Evolutionary conservation across 2,888 invertebrate species (phyloP).

Genomic region (Epinotia demarniana): DNA sequence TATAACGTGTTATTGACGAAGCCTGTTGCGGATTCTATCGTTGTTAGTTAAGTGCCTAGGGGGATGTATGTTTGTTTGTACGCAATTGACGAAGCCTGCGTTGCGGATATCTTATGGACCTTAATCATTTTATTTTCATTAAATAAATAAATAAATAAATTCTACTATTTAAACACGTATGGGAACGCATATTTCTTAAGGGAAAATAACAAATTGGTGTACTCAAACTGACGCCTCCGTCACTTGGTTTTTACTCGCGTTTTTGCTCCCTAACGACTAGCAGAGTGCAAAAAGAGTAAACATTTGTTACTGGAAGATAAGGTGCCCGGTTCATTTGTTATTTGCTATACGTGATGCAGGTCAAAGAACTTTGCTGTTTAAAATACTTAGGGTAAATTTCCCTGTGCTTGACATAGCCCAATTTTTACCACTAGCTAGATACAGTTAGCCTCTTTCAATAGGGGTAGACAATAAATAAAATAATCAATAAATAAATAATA

Average conservation of each 20-base stretch:
- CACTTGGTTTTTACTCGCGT: slow-evolving; percentile 11
- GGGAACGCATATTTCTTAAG: background rate
- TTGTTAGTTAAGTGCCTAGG: too few species aligned
- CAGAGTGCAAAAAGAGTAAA: slow-evolving; percentile 25
- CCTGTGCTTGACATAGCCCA: too few species aligned
- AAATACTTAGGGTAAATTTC: too few species aligned
- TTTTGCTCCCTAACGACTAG: slow-evolving; percentile 15
- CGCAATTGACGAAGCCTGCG: too few species aligned
- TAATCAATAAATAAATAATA: too few species aligned
- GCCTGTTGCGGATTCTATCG: too few species aligned
- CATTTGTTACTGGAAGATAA: slow-evolving; percentile 22
- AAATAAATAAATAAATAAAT: too few species aligned
- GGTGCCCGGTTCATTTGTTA: slow-evolving; percentile 5
- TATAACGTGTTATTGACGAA: too few species aligned
- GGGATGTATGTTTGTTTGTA: too few species aligned
- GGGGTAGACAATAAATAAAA: too few species aligned
- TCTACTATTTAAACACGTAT: background rate
- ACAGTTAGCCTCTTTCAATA: background rate
- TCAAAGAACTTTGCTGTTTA: background rate
- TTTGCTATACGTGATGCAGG: background rate
- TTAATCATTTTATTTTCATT: too few species aligned
- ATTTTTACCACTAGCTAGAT: background rate
- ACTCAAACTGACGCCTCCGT: background rate
- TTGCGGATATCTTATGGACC: too few species aligned
- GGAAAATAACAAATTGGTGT: background rate